Conservation (phyloP, 2,113 vertebrate species). For the Pomatostomus ruficeps region DNA sequence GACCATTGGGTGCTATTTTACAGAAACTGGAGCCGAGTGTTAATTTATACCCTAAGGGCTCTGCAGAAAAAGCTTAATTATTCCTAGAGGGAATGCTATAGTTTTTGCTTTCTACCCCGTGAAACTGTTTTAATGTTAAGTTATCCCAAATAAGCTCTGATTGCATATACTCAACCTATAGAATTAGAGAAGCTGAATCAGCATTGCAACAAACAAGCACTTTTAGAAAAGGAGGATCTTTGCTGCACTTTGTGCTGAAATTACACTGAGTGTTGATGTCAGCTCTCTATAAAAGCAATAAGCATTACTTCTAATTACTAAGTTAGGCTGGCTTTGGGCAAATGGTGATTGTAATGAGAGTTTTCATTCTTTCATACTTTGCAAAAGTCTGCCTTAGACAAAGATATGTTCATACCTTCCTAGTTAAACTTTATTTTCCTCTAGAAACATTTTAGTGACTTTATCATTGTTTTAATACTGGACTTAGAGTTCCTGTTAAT, state of each 20-base stretch:
- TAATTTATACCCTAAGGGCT: neutral
- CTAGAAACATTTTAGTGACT: neutral
- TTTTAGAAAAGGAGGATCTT: conserved; percentile 13
- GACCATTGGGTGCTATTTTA: neutral
- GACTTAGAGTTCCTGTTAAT: neutral
- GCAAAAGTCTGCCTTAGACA: neutral
- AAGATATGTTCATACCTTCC: neutral
- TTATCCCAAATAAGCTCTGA: neutral
- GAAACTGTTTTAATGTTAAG: neutral
- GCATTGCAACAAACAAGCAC: neutral
- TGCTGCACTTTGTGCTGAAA: neutral
- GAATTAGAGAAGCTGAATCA: conserved; percentile 13
- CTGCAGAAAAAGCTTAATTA: neutral
- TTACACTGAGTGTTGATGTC: neutral
- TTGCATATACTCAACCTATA: neutral
- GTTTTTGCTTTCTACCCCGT: neutral
- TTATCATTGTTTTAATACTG: neutral
- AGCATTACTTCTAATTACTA: neutral
- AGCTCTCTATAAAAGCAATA: neutral
- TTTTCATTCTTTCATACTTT: neutral
- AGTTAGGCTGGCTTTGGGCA: neutral
- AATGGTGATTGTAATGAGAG: neutral
- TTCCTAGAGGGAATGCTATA: neutral
- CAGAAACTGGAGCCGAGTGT: neutral
- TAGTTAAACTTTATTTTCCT: neutral